These are phyloP conservation scores for Trichonephila clavata DNA, from an alignment of 1,140 invertebrate genomes.

Conservation along the genomic window DNA sequence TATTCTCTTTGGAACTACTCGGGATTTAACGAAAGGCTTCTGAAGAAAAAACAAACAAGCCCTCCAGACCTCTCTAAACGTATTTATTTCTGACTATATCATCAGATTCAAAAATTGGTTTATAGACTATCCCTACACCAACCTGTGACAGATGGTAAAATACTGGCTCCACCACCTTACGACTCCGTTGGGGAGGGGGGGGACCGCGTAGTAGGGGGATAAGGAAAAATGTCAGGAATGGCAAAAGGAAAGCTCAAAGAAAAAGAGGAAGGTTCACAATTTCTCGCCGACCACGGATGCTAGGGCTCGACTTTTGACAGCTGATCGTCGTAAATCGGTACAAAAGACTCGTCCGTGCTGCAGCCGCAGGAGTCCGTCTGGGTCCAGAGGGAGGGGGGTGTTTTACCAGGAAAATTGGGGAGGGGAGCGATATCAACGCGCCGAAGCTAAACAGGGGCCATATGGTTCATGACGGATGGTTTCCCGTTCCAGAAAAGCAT, in stretches of 20 bases:
- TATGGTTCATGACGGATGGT: slow-evolving; percentile 68
- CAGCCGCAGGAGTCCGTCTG: background rate
- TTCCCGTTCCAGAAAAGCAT: slow-evolving; percentile 66
- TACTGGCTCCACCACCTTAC: slow-evolving; percentile 10
- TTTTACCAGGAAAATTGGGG: background rate
- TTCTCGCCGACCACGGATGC: slow-evolving; percentile 4
- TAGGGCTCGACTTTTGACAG: slow-evolving; percentile 51
- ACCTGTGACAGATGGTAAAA: slow-evolving; percentile 37
- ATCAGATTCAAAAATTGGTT: slow-evolving; percentile 18
- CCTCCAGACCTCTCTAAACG: background rate
- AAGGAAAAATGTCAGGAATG: background rate
- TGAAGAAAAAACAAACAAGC: too few species aligned
- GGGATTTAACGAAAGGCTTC: too few species aligned
- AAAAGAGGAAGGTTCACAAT: slow-evolving; percentile 20
- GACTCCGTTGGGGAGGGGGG: background rate
- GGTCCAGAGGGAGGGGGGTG: background rate
- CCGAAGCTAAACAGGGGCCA: slow-evolving; percentile 64
- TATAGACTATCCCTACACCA: background rate
- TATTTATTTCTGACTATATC: slow-evolving; percentile 14
- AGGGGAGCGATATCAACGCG: slow-evolving; percentile 46
- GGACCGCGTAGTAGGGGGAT: background rate
- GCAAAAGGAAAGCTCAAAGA: slow-evolving; percentile 24
- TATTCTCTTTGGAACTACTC: too few species aligned
- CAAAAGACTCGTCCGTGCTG: slow-evolving; percentile 53
- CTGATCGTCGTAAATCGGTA: slow-evolving; percentile 69